Conservation (phyloP, 2,888 invertebrate species). For the Drosophila peninsularis region DNA sequence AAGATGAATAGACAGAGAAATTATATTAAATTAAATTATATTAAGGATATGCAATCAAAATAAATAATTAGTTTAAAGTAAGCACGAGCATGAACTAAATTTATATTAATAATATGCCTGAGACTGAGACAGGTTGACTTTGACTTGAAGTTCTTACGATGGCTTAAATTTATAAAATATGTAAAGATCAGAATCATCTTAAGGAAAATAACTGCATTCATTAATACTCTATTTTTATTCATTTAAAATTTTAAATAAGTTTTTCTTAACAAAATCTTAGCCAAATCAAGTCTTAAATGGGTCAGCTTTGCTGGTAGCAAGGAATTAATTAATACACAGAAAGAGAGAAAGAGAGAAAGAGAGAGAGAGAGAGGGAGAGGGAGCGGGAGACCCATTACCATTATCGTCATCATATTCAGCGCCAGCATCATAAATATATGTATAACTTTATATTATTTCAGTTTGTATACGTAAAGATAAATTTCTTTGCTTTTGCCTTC, state of each 20-base stretch:
- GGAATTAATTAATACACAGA: constrained; percentile 46
- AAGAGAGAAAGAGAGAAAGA: not conserved
- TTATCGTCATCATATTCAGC: constrained; percentile 15
- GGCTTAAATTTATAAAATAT: no score
- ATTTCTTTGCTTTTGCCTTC: constrained; percentile 22
- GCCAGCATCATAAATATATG: constrained; percentile 50
- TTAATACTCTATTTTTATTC: no score
- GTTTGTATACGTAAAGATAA: constrained; percentile 46
- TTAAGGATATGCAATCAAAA: not conserved
- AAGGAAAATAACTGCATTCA: no score
- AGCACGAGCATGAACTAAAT: no score
- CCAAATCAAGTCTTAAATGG: constrained; percentile 64
- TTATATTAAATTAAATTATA: no score
- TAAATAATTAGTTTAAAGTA: no score
- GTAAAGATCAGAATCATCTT: no score
- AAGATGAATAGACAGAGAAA: not conserved
- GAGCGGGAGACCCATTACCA: constrained; percentile 1
- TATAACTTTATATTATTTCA: constrained; percentile 54
- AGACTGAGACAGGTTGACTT: not conserved
- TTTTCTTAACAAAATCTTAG: no score
- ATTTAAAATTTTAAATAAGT: no score
- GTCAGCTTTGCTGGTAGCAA: constrained; percentile 77
- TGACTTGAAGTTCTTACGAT: no score
- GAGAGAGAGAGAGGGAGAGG: not conserved
- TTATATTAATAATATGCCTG: no score